Base-by-base conservation (phyloP, 2,797 vertebrate genomes). In the Yasuhikotakia modesta region DNA sequence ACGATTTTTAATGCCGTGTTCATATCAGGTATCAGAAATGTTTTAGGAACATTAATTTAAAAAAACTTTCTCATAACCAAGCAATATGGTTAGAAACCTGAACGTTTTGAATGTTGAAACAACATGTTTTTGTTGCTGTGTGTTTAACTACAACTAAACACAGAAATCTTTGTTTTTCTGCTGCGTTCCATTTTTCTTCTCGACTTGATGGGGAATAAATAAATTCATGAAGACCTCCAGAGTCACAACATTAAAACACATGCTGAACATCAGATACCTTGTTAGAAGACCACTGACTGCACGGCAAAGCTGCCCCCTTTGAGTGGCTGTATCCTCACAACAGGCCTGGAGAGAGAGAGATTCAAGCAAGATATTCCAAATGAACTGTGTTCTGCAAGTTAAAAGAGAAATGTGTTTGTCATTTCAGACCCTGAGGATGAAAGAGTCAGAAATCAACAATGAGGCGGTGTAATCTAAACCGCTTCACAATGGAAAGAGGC, bases 351-450 rank as follows among this genome's bases (percentile, higher is more conserved):
- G 85, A 73, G 50, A 76, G 77, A 85, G 76, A 88, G 79, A 63
- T 63, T 5, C 70, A 63, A 84, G 80, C 55, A 52, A 65, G 85
- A 88, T 84, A 85, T 87, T 86, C 89, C 83, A 88, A 88, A 87
- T 87, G 72, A 88, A 86, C 77, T 78, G 70, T 81, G 87, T 86
- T 86, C 84, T 73, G 80, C 73, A 75, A 68, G 19, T 24, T 63
- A 84, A 82, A 81, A 81, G 83, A 88, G 83, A 85, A 87, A 90
- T 88, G 84, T 87, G 87, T 91, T 88, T 91, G 88, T 87, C 88
- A 84, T 91, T 89, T 89, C 84, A 86, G 81, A 84, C 60, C 35
- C 75, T 70, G 81, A 66, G 77, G 83, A 89, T 87, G 76, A 90
- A 90, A 89, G 82, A 82, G 77, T 81, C 35, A 71, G 84, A 86